Evolutionary conservation across 2,113 vertebrate species (phyloP), one percentile per base, ranked within the genome.

Genomic region (Limnothrissa miodon): DNA sequence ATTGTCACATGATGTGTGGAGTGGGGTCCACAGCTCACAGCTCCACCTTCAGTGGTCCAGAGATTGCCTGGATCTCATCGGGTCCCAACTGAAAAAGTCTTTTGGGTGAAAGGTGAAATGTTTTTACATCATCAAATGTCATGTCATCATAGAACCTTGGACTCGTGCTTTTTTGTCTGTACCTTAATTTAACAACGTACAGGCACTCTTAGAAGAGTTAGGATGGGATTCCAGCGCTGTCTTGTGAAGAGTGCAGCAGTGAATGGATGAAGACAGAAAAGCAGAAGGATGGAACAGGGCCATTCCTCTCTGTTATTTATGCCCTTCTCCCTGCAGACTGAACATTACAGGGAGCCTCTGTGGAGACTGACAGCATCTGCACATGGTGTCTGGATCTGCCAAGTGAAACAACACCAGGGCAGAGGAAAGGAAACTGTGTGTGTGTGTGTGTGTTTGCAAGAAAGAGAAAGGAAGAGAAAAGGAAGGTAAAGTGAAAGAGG

Each of bases 301-400:
- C 82, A 87, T 87, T 66, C 70, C 87, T 90, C 87, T 89, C 84
- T 89, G 89, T 90, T 89, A 85, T 87, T 87, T 89, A 90, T 89
- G 90, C 89, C 87, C 81, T 70, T 88, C 78, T 87, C 88, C 86
- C 87, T 91, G 86, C 90, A 91, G 90, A 87, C 87, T 87, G 87
- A 90, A 88, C 88, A 92, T 93, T 91, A 92, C 85, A 79, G 51
- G 83, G 86, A 84, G 85, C 78, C 80, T 91, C 90, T 91, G 88
- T 81, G 70, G 91, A 92, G 90, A 90, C 90, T 80, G 81, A 83
- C 86, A 87, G 88, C 78, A 81, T 90, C 85, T 90, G 89, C 86
- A 88, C 89, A 88, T 85, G 87, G 89, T 92, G 91, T 92, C 89
- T 90, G 45, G 83, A 88, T 90, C 89, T 89, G 45, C 86, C 48